These are phyloP conservation scores for Propithecus perrieri DNA, from an alignment of 2,797 vertebrate species.

Conservation along the genomic window DNA sequence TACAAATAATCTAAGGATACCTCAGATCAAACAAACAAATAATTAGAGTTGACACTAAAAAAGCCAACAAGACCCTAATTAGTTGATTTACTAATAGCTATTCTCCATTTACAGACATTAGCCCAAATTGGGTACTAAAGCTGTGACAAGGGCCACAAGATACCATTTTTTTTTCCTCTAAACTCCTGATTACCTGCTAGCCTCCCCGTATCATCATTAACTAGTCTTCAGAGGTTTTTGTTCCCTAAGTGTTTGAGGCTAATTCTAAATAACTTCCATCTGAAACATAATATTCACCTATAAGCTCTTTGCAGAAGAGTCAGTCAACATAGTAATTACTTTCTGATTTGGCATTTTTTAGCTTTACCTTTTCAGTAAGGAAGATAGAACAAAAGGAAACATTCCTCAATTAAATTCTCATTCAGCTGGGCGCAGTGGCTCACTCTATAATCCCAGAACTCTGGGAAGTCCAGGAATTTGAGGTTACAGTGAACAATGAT, in stretches of 20 bases:
- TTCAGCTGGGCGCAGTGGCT: neutral
- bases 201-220: neutral
- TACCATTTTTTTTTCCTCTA: conserved; percentile 66
- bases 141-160: conserved; percentile 52
- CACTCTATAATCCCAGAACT: neutral
- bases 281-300: neutral
- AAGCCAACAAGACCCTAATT: conserved; percentile 69
- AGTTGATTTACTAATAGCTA: conserved; percentile 76
- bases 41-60: conserved; percentile 68
- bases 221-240: conserved; percentile 40
- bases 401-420: conserved; percentile 11
- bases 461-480: neutral
- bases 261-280: conserved; percentile 37
- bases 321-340: conserved; percentile 7
- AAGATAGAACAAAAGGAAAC: conserved; percentile 10
- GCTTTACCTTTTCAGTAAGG: conserved; percentile 46
- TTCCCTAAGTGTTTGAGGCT: neutral
- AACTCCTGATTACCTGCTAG: conserved; percentile 4
- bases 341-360: conserved; percentile 48
- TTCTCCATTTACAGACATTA: conserved; percentile 65
- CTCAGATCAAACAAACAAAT: conserved; percentile 70
- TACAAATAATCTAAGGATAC: conserved; percentile 67
- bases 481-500: neutral
- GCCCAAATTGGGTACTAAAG: conserved; percentile 67
- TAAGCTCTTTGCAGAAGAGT: conserved; percentile 17